Evolutionary conservation across 2,797 vertebrate genomes (phyloP), one percentile per base, ranked within the genome.

Genomic region (Peromyscus melanophrys): DNA sequence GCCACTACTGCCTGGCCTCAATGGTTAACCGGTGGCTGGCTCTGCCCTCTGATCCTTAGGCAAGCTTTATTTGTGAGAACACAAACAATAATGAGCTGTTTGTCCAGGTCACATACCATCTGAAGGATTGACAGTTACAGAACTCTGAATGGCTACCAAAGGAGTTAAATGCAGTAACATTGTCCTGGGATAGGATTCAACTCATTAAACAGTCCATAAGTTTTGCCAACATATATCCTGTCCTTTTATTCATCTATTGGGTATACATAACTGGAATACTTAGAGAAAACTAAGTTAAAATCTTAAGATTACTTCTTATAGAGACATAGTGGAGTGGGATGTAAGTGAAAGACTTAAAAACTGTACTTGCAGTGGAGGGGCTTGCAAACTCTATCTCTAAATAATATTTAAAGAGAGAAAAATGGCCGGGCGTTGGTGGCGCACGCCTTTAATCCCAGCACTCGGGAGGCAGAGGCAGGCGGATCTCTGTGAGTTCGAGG

Each of bases 221-320:
- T 92, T 77, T 77, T 92, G 37, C 40, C 80, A 10, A 81, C 57
- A n/a, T 25, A 43, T 92, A 81, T 37, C 17, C 46, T 81, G 4
- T 4, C 37, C 71, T 43, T 88, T 94, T 17, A 69, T 37, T 92
- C 21, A 57, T 69, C 91, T 21, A 14, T 65, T 49, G 46, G 43
- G 40, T 40, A 93, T n/a, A 52, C 94, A 55, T 82, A 83, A 89
- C 91, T 21, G 29, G 29, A 89, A 78, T 91, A 89, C 10, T 61
- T 77, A 14, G 6, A 37, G n/a, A 61, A 76, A 63, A 78, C 29
- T 55, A 65, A 59, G 6, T 93, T 73, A 89, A 94, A 84, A 37
- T 61, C 34, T 1, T 78, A 76, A 16, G 77, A 31, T 78, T 55
- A 63, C n/a, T 69, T 92, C 29, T 82, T 9, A 75, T 90, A 25